These are phyloP conservation scores for Galendromus occidentalis DNA, from an alignment of 1,140 invertebrate genomes.

Conservation along the genomic window DNA sequence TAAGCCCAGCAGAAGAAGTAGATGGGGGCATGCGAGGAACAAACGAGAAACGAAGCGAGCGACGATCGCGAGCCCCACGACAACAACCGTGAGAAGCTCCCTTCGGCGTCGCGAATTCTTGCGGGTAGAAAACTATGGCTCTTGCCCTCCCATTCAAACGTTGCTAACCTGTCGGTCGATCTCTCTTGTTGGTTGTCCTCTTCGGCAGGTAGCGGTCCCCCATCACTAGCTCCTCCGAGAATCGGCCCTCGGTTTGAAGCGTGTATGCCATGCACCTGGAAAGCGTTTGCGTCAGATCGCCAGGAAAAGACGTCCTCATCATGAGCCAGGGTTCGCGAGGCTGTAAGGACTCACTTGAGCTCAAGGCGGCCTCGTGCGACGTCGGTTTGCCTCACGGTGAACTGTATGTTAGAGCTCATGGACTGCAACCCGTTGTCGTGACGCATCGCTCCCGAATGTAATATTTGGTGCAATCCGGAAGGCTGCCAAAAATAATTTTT, in stretches of 20 bases:
- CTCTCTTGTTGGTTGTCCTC: background rate
- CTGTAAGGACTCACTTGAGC: background rate
- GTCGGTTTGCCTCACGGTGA: background rate
- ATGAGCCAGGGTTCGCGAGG: background rate
- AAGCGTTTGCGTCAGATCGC: background rate
- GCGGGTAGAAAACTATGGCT: too few relatives aligned
- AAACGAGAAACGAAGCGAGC: too few relatives aligned
- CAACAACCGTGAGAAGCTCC: too few relatives aligned
- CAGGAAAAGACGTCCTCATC: background rate
- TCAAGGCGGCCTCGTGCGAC: background rate
- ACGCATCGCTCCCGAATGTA: background rate
- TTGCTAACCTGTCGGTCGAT: too few relatives aligned
- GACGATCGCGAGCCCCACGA: too few relatives aligned
- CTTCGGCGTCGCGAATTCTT: too few relatives aligned
- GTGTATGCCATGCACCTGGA: constrained; percentile 2
- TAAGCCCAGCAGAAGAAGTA: too few relatives aligned
- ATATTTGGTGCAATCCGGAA: background rate
- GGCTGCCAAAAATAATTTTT: background rate
- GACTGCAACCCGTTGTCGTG: constrained; percentile 6
- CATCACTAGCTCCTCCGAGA: background rate
- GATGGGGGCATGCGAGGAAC: too few relatives aligned
- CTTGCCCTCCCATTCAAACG: too few relatives aligned
- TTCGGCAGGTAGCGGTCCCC: background rate
- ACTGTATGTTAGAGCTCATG: constrained; percentile 2
- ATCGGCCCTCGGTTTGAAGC: background rate